Evolutionary conservation across 2,888 invertebrate species (phyloP), one percentile per base, ranked within the genome.

Genomic region (Leptarthrus brevirostris): DNA sequence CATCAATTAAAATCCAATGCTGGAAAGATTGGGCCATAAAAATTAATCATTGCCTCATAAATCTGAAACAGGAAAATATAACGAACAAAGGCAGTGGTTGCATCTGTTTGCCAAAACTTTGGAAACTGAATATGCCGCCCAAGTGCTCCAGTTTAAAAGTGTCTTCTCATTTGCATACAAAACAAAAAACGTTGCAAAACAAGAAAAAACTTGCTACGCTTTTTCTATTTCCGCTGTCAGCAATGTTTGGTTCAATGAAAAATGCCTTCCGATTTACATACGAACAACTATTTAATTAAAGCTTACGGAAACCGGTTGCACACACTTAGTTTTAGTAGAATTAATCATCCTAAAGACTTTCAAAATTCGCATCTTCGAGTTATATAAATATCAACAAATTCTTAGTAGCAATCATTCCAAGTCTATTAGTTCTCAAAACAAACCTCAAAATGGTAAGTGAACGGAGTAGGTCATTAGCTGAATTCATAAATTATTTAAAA

Each of bases 331-430:
- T n/a, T 16, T 18, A 34, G 12, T 10, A 40, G 40, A 58, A 58
- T 26, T 18, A 34, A 4, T 58, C 22, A 36, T 36, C 36, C 18
- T 36, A 26, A 16, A 58, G 16, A 58, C 34, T 34, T 56, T 12
- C 8, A 56, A 56, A 26, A 10, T 2, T 14, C 24, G 30, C 2
- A 30, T 56, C 30, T 56, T 30, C 16, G 3, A 18, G 56, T 40
- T 36, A 58, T 58, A 58, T 58, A 58, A 58, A 58, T 58, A 64
- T 24, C 64, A 44, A 47, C 44, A 10, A 26, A 64, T 64, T 64
- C 22, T 20, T 24, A 16, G 24, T 64, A 24, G 58, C 20, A 34
- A 58, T 34, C 58, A 58, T 58, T 58, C 58, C 18, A 12, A 36
- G 40, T 3, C 20, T 58, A 36, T 18, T 40, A 36, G 58, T 34